A percentile compares a stretch with the other conserved stretches of the same genome.
Conservation (phyloP, 2,113 vertebrate genomes). For the Dasyornis broadbenti region DNA sequence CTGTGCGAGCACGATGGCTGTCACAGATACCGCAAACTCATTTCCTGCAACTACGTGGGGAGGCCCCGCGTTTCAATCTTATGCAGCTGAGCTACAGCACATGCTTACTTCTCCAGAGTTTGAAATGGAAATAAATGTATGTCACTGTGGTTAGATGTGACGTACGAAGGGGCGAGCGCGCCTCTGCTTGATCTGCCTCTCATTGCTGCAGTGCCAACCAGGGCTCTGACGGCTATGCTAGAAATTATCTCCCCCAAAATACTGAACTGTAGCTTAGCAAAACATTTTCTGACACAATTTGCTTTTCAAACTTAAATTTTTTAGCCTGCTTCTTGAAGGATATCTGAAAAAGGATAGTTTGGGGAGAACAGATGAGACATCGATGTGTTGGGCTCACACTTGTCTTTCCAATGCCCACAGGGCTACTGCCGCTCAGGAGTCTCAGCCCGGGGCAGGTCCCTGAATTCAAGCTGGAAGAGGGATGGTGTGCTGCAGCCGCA, state of each 20-base stretch:
- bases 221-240: neutral
- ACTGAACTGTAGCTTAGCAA: neutral
- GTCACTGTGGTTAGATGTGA: neutral
- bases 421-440: rapidly evolving
- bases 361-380: neutral
- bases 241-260: neutral
- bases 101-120: neutral
- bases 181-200: neutral
- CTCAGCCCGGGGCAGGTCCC: rapidly evolving
- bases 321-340: neutral
- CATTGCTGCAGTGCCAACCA: neutral
- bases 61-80: neutral
- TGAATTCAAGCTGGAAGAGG: rapidly evolving
- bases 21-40: conserved; percentile 49
- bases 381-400: rapidly evolving
- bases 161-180: rapidly evolving
- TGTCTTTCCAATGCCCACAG: rapidly evolving
- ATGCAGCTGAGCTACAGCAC: neutral
- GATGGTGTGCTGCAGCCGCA: rapidly evolving
- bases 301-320: neutral
- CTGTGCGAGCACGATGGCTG: conserved; percentile 1
- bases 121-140: conserved; percentile 26
- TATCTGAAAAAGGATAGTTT: neutral
- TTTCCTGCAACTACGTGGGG: conserved; percentile 58
- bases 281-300: neutral